Conservation (phyloP, 37 sponge, comb jelly and placozoan species). For the Chondrilla cf. caribensis region DNA sequence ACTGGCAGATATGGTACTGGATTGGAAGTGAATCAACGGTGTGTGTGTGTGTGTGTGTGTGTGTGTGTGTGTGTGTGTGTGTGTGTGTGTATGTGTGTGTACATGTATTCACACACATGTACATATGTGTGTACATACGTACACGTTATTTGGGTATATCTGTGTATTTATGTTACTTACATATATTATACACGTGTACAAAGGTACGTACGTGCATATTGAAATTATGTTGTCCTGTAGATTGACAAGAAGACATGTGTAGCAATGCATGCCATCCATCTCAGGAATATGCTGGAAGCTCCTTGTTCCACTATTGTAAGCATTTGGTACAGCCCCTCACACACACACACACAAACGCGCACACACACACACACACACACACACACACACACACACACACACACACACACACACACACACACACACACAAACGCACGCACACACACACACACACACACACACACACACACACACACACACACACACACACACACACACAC, state of each 20-base stretch:
- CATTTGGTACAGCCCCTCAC: not conserved
- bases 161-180: too few relatives aligned
- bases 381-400: not conserved
- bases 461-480: too few relatives aligned
- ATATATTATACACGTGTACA: not conserved
- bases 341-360: too few relatives aligned
- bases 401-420: not conserved
- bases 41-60: constrained; percentile 14
- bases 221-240: constrained; percentile 26
- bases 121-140: too few relatives aligned
- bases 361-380: too few relatives aligned
- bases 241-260: constrained; percentile 95
- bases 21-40: constrained; percentile 85
- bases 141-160: not conserved
- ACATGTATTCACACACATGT: too few relatives aligned
- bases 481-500: too few relatives aligned
- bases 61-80: constrained; percentile 1
- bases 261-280: constrained; percentile 97
- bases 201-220: not conserved
- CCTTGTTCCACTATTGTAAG: constrained; percentile 51
- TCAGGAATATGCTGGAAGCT: constrained; percentile 89
- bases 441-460: not conserved
- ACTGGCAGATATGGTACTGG: constrained; percentile 96
- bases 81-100: constrained; percentile 7
- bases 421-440: not conserved